Evolutionary conservation across 2,113 vertebrate genomes (phyloP).

Genomic region (Leiothrix lutea): DNA sequence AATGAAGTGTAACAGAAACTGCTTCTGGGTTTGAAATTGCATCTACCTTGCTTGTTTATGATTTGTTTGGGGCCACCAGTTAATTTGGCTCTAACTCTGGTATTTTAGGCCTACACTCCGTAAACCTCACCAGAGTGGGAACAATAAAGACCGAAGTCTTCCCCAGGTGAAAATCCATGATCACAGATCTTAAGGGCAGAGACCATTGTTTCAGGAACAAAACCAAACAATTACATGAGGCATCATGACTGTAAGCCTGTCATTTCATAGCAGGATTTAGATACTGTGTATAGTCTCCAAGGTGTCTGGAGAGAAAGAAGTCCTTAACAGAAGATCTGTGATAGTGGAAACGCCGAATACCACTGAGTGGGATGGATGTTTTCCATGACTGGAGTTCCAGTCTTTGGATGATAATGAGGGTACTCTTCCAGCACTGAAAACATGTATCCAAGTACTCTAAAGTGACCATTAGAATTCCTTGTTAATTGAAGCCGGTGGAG

Average conservation of each 20-base stretch:
- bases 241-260: not conserved
- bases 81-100: not conserved
- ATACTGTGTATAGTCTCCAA: not conserved
- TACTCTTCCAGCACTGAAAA: not conserved
- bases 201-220: not conserved
- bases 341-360: not conserved
- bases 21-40: not conserved
- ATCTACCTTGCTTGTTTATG: not conserved
- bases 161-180: too few relatives aligned
- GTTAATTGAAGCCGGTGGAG: not conserved
- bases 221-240: not conserved
- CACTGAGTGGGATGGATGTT: not conserved
- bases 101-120: not conserved
- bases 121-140: not conserved
- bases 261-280: not conserved
- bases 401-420: not conserved
- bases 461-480: not conserved
- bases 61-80: not conserved
- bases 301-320: not conserved
- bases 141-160: not conserved
- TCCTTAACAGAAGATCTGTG: not conserved
- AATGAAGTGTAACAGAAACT: not conserved
- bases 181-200: not conserved
- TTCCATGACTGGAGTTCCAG: not conserved
- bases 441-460: accelerated